Evolutionary conservation across 2,888 invertebrate genomes (phyloP), one percentile per base, ranked within the genome.

Genomic region (Abscondita cerata): DNA sequence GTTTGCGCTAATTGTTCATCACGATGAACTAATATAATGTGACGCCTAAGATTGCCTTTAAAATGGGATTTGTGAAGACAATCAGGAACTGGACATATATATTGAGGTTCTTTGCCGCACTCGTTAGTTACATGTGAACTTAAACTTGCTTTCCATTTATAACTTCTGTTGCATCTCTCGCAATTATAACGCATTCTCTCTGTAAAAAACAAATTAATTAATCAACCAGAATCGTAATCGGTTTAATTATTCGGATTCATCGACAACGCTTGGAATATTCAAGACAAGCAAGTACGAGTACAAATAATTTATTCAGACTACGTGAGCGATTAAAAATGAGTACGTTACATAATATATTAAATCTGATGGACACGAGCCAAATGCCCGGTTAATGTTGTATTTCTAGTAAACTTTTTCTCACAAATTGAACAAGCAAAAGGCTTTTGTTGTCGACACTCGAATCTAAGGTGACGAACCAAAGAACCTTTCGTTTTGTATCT

Each of bases 41-140:
- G 51, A 2, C 51, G 51, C 20, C 34, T 51, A 3, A 54, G 19
- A 58, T 58, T 62, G 15, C 56, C 48, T 33, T 54, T 52, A 13
- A 34, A 44, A 15, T 48, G 31, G 3, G 58, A 44, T 50, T 20
- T 54, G 6, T 62, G 47, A 1, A 11, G 2, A 18, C 62, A 71
- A 5, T 57, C 54, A 31, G 58, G 64, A 15, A 59, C 59, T 36
- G 64, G 61, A 36, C 70, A 70, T 38, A 16, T 12, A 18, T 18
- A 75, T 48, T 71, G 66, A 5, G 74, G 72, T 50, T 71, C 70
- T 41, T 71, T 71, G 19, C 73, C 70, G 48, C 75, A 75, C 18
- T 69, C 68, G 48, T 68, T 73, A 31, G 57, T 71, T 50, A 66
- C 61, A 56, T 75, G 75, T 6, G 33, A 46, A 36, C 52, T 55